Evolutionary conservation across 2,113 vertebrate genomes (phyloP).

Genomic region (Capricornis sumatraensis): DNA sequence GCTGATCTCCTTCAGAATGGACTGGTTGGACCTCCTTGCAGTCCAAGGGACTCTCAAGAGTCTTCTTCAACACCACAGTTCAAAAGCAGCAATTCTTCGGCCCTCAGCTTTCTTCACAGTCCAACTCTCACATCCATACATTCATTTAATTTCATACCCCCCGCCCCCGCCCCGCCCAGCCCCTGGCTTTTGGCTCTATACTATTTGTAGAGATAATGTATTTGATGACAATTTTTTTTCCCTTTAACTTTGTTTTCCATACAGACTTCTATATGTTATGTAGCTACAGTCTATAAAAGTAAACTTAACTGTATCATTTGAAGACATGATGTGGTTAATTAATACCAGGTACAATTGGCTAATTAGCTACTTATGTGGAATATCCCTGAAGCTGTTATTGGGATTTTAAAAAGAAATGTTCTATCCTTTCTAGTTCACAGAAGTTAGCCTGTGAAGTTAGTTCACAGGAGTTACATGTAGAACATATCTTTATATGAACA

Average conservation of each 20-base stretch:
- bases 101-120: too few species aligned
- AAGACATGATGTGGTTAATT: background rate
- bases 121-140: background rate
- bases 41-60: too few species aligned
- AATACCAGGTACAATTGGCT: background rate
- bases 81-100: too few species aligned
- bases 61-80: too few species aligned
- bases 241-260: background rate
- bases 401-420: background rate
- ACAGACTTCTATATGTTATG: background rate
- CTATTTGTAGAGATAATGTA: background rate
- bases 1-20: too few species aligned
- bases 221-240: background rate
- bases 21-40: too few species aligned
- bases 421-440: background rate
- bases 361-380: background rate
- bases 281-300: background rate
- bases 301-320: background rate
- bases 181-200: background rate
- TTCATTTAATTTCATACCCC: background rate
- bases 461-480: background rate
- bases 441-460: background rate
- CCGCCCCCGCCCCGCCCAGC: accelerated
- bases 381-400: background rate
- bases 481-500: background rate